A percentile compares a stretch with the other conserved stretches of the same genome.
Conservation (phyloP, 2,888 invertebrate species). For the Xestia ashworthii region DNA sequence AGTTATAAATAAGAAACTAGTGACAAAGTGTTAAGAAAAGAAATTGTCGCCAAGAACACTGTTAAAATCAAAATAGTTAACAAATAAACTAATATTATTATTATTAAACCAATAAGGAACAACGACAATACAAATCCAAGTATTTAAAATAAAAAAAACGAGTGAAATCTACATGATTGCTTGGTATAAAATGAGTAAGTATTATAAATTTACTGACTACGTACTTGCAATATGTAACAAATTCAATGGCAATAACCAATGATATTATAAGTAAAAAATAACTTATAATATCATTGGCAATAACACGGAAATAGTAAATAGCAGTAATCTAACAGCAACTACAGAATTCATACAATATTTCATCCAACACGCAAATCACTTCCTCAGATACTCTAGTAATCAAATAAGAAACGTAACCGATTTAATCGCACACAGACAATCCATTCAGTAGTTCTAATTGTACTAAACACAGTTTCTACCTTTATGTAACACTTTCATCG, state of each 20-base stretch:
- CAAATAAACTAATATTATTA: neutral
- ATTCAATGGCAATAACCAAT: constrained; percentile 26
- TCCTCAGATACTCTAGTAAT: constrained; percentile 62
- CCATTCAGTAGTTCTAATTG: constrained; percentile 26
- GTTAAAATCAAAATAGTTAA: neutral
- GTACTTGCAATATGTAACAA: constrained; percentile 14
- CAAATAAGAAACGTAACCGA: constrained; percentile 61
- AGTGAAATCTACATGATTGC: constrained; percentile 20
- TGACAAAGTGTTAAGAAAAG: neutral
- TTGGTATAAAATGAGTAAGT: constrained; percentile 12
- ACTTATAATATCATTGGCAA: constrained; percentile 12
- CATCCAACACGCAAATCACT: constrained; percentile 61
- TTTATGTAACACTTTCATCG: constrained; percentile 26
- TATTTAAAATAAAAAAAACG: constrained; percentile 1
- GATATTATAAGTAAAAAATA: too few relatives aligned
- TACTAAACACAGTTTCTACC: constrained; percentile 29
- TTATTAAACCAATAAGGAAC: neutral
- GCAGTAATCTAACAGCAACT: constrained; percentile 38
- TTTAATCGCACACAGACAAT: constrained; percentile 47
- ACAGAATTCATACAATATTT: constrained; percentile 46
- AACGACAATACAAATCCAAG: neutral
- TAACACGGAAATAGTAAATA: constrained; percentile 44
- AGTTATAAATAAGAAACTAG: neutral
- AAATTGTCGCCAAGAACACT: neutral
- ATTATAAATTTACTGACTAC: neutral